These are phyloP conservation scores for Eupithecia abbreviata DNA, from an alignment of 2,888 invertebrate species.

Conservation along the genomic window DNA sequence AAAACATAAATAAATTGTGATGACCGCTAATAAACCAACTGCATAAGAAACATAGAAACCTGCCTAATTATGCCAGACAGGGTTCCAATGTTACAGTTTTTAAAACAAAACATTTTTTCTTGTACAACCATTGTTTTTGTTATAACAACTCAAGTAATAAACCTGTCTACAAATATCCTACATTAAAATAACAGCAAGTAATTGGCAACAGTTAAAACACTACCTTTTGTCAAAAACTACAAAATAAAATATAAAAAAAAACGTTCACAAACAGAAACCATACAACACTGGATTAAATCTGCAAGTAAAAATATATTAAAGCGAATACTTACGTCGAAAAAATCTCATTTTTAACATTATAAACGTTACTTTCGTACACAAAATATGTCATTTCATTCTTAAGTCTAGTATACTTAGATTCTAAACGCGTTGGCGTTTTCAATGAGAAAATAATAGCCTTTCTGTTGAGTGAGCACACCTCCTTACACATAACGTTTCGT, in stretches of 20 bases:
- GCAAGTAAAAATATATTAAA: constrained; percentile 72
- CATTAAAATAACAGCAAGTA: constrained; percentile 24
- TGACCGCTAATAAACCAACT: constrained; percentile 44
- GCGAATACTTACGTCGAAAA: constrained; percentile 67
- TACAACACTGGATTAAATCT: constrained; percentile 68
- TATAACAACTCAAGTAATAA: background rate
- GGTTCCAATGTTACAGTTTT: background rate
- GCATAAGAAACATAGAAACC: constrained; percentile 20
- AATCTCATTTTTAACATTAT: constrained; percentile 54
- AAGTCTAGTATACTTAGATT: constrained; percentile 37
- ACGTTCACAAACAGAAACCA: constrained; percentile 63
- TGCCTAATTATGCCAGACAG: background rate
- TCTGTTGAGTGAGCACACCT: constrained; percentile 49
- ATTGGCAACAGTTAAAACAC: constrained; percentile 30
- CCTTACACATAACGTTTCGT: constrained; percentile 57
- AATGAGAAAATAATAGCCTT: constrained; percentile 48
- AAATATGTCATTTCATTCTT: constrained; percentile 80
- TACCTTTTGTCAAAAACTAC: constrained; percentile 43
- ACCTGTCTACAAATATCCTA: constrained; percentile 22
- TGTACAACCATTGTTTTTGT: background rate
- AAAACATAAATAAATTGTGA: constrained; percentile 58
- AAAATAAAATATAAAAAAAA: constrained; percentile 59
- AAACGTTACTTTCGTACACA: constrained; percentile 69
- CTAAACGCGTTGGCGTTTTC: constrained; percentile 39
- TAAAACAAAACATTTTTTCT: background rate